A percentile compares a stretch with the other conserved stretches of the same genome.
Conservation (phyloP, 2,888 invertebrate genomes). For the Ommatoiulus sabulosus region DNA sequence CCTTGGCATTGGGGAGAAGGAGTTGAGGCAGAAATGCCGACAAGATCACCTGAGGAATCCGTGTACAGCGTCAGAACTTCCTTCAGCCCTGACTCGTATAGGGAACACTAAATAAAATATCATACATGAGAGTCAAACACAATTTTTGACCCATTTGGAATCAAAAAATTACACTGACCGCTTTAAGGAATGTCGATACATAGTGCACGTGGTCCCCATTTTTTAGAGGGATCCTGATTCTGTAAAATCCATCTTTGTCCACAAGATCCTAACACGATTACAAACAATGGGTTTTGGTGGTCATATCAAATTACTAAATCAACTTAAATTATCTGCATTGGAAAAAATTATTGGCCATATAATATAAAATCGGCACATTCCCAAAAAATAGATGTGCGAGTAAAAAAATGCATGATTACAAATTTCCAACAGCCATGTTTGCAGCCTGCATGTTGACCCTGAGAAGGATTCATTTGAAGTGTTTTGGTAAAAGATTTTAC, state of each 20-base stretch:
- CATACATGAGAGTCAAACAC: neutral
- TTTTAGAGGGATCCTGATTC: slow-evolving; percentile 77
- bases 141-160: neutral
- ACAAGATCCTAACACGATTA: slow-evolving; percentile 72
- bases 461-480: no score
- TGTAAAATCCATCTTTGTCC: slow-evolving; percentile 78
- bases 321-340: no score
- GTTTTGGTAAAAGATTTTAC: no score
- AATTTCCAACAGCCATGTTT: no score
- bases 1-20: slow-evolving; percentile 68
- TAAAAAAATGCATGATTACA: no score
- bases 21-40: slow-evolving; percentile 69
- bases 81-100: slow-evolving; percentile 80
- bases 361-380: no score
- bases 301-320: no score
- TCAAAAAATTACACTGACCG: neutral
- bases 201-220: slow-evolving; percentile 71
- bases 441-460: no score
- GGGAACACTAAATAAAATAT: slow-evolving; percentile 73
- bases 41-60: slow-evolving; percentile 81
- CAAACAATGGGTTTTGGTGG: no score
- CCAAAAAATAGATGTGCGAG: no score
- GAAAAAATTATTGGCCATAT: no score
- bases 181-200: slow-evolving; percentile 48
- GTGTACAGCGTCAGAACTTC: slow-evolving; percentile 84